These are phyloP conservation scores for Nephrocerus scutellatus DNA, from an alignment of 2,888 invertebrate genomes.

Conservation along the genomic window DNA sequence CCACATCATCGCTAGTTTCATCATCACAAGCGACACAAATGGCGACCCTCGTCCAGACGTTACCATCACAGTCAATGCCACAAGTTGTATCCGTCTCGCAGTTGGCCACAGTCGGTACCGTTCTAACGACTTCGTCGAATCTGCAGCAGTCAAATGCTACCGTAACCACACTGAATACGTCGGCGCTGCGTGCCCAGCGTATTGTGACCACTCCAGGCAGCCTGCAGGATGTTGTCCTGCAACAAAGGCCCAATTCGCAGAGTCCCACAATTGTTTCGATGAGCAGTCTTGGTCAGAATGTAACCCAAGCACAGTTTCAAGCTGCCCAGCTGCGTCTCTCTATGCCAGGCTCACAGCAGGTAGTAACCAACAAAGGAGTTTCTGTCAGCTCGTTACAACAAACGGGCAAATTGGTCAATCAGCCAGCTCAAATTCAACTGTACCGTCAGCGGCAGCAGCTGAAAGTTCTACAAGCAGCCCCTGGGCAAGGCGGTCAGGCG, in stretches of 20 bases:
- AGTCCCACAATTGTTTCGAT: slow-evolving; percentile 47
- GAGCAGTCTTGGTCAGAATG: slow-evolving; percentile 40
- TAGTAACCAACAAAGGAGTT: slow-evolving; percentile 42
- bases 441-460: slow-evolving; percentile 45
- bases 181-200: slow-evolving; percentile 42
- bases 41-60: slow-evolving; percentile 43
- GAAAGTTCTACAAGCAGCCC: slow-evolving; percentile 32
- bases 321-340: slow-evolving; percentile 42
- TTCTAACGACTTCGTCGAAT: slow-evolving; percentile 43
- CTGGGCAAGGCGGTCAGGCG: slow-evolving; percentile 29
- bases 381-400: slow-evolving; percentile 43
- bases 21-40: slow-evolving; percentile 30
- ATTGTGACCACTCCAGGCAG: slow-evolving; percentile 40
- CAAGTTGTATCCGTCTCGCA: slow-evolving; percentile 49
- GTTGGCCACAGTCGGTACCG: slow-evolving; percentile 43
- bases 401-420: slow-evolving; percentile 38
- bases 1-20: slow-evolving; percentile 30
- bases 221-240: slow-evolving; percentile 44
- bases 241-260: slow-evolving; percentile 41
- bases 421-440: slow-evolving; percentile 43
- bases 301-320: slow-evolving; percentile 41
- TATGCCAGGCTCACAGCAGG: slow-evolving; percentile 39
- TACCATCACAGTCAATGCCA: slow-evolving; percentile 39
- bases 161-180: slow-evolving; percentile 42
- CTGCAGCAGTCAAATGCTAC: slow-evolving; percentile 37